phyloP scores from a whole-genome alignment of 2,113 vertebrate species.

The Gulo gulo region DNA sequence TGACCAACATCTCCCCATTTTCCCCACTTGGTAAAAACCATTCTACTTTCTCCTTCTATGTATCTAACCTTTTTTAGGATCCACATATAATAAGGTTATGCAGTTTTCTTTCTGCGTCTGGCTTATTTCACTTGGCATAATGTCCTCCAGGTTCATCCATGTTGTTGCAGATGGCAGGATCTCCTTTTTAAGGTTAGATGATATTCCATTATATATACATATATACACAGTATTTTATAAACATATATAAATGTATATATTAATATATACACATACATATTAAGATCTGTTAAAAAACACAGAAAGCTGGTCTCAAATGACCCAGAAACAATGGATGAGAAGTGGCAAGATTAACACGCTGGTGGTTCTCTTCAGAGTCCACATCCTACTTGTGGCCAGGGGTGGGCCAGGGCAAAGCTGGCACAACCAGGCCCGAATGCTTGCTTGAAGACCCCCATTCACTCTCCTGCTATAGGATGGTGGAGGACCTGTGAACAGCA shows the following conservation, averaged over 20 bases:
- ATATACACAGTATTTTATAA: not conserved
- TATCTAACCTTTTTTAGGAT: not conserved
- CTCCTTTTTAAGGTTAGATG: not conserved
- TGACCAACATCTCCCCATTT: not conserved
- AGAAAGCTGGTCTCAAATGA: conserved; percentile 13
- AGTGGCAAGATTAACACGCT: not conserved
- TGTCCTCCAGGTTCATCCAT: not conserved
- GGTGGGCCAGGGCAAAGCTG: not conserved
- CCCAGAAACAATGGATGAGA: not conserved
- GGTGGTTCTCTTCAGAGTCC: not conserved
- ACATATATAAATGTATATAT: not conserved
- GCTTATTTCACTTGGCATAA: not conserved
- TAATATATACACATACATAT: not conserved
- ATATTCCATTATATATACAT: not conserved
- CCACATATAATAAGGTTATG: not conserved
- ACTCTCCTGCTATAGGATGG: not conserved
- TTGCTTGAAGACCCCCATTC: not conserved
- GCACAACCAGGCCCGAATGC: not conserved
- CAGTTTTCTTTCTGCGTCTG: not conserved
- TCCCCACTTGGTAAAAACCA: not conserved
- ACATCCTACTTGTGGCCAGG: not conserved
- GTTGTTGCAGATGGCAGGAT: not conserved
- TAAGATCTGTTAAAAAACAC: not conserved
- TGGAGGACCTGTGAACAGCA: not conserved
- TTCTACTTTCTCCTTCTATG: not conserved